Conservation (phyloP, 64 coral and sea anemone genomes). For the Stylophora pistillata region DNA sequence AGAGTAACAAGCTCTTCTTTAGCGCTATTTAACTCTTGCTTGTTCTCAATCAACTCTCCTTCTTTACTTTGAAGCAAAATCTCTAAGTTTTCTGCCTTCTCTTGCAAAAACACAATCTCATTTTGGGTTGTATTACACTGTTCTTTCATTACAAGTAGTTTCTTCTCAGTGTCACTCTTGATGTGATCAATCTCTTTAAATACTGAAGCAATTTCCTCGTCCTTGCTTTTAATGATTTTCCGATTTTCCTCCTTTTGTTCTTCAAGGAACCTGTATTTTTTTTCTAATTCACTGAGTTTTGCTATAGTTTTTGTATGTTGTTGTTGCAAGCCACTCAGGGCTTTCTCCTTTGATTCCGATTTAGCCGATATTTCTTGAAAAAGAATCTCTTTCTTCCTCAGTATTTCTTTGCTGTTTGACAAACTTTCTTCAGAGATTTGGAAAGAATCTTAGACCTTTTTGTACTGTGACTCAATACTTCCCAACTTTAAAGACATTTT, state of each 20-base stretch:
- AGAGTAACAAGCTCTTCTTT: constrained; percentile 28
- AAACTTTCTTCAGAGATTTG: constrained; percentile 32
- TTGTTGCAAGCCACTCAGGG: background rate
- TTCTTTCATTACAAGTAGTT: constrained; percentile 38
- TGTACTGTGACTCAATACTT: background rate
- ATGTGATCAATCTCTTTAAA: constrained; percentile 25
- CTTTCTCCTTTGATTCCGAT: constrained; percentile 25
- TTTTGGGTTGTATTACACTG: constrained; percentile 37
- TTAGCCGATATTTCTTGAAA: constrained; percentile 41
- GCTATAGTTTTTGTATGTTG: background rate
- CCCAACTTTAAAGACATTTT: background rate
- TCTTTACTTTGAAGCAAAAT: constrained; percentile 50
- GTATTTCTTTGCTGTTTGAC: constrained; percentile 44
- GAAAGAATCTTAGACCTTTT: constrained; percentile 3
- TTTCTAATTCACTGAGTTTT: constrained; percentile 7
- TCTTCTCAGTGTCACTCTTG: background rate
- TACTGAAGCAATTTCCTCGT: constrained; percentile 45
- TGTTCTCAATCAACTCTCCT: constrained; percentile 31
- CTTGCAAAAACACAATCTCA: constrained; percentile 41
- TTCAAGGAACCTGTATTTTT: background rate
- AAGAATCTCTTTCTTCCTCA: constrained; percentile 40
- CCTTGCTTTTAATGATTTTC: constrained; percentile 34
- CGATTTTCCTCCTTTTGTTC: constrained; percentile 33
- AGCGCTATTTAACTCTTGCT: constrained; percentile 5
- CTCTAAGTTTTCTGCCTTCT: constrained; percentile 61